Evolutionary conservation across 2,888 invertebrate genomes (phyloP), one percentile per base, ranked within the genome.

Genomic region (Augiades crinisus): DNA sequence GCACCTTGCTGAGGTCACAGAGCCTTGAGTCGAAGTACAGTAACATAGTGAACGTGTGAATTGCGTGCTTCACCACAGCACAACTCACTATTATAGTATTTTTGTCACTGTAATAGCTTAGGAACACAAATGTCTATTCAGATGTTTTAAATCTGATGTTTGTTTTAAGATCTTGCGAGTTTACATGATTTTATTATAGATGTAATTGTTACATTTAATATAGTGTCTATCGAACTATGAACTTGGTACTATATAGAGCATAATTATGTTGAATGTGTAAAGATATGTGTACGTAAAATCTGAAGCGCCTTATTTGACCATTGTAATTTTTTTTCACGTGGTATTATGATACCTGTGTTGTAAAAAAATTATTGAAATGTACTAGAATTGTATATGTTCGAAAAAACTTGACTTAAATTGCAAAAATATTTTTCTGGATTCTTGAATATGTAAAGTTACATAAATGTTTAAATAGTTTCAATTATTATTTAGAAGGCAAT

Each of bases 1-100:
- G n/a, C n/a, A n/a, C n/a, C n/a, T n/a, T n/a, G n/a, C n/a, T n/a
- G n/a, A n/a, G n/a, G n/a, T n/a, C n/a, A n/a, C n/a, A 1, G 2
- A 6, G 5, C 38, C n/a, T 24, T 65, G 62, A 62, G 61, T 59
- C 67, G 66, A 59, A 62, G 61, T 67, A 65, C 45, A 52, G 43
- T 45, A 33, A 24, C 12, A 22, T 31, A 38, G 38, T 13, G 12
- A 21, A 38, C 14, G 12, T 38, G n/a, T n/a, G n/a, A n/a, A n/a
- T 22, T 5, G 17, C 21, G 47, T 47, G 37, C 37, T 31, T 19
- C 22, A 22, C 38, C 41, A 41, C n/a, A 27, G 27, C 10, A 27
- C 27, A 27, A 27, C 27, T 10, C 10, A 49, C 36, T 50, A 43
- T 50, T 50, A 50, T 50, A 43, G 43, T 50, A 50, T 50, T 50